Percentiles rank a stretch among this genome's conserved stretches.
Evolutionary conservation across 1,140 invertebrate species (phyloP).

Genomic region (Trichonephila inaurata): DNA sequence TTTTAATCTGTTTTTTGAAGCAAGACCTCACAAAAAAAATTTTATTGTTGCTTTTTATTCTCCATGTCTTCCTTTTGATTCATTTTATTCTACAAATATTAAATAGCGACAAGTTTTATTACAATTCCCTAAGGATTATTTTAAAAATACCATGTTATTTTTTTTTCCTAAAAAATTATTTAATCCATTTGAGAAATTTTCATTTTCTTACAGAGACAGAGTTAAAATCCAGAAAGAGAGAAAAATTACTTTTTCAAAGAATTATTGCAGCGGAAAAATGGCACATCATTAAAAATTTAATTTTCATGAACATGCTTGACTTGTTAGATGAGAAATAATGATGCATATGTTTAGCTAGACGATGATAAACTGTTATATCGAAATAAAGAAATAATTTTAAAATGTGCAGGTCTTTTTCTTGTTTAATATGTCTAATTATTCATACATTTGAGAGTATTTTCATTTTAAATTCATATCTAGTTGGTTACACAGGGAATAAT

Average conservation of each 20-base stretch:
- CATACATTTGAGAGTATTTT: too few relatives aligned
- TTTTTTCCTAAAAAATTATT: background rate
- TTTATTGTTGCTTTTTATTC: background rate
- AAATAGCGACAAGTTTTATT: background rate
- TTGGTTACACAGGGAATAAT: too few relatives aligned
- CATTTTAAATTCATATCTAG: too few relatives aligned
- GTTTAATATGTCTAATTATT: too few relatives aligned
- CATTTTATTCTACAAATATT: background rate
- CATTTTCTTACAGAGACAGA: background rate
- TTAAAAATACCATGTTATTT: background rate
- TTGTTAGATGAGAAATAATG: too few relatives aligned
- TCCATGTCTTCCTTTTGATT: background rate
- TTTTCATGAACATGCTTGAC: too few relatives aligned
- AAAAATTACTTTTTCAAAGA: background rate
- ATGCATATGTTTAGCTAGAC: too few relatives aligned
- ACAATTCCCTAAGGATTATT: background rate
- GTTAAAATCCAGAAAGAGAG: background rate
- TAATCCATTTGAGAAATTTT: background rate
- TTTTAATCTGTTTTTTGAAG: background rate
- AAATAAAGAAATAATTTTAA: too few relatives aligned
- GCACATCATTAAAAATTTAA: too few relatives aligned
- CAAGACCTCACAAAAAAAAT: background rate
- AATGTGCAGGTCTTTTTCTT: too few relatives aligned
- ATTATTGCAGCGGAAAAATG: background rate
- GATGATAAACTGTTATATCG: too few relatives aligned